Evolutionary conservation across 1,140 invertebrate species (phyloP).

Genomic region (Cydia pomonella): DNA sequence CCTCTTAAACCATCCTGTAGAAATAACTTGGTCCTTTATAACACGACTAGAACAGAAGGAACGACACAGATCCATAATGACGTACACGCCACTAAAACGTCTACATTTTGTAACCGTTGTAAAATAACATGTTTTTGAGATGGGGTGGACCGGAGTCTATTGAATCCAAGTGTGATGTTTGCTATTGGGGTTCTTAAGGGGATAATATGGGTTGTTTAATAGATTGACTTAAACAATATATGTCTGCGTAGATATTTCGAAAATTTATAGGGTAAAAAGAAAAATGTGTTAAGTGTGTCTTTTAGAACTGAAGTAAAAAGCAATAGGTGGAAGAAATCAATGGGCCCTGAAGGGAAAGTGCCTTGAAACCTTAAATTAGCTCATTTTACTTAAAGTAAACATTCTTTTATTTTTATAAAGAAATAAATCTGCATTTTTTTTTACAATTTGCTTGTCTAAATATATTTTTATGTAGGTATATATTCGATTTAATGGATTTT

Average conservation of each 20-base stretch:
- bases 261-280: not conserved
- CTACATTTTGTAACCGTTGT: not conserved
- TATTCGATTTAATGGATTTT: too few species aligned
- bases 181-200: not conserved
- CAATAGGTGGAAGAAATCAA: too few species aligned
- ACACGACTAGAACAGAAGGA: not conserved
- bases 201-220: not conserved
- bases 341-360: too few species aligned
- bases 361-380: too few species aligned
- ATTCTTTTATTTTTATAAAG: too few species aligned
- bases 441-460: too few species aligned
- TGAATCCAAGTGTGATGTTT: constrained; percentile 2
- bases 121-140: not conserved
- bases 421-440: too few species aligned
- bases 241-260: not conserved
- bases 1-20: not conserved
- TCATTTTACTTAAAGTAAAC: too few species aligned
- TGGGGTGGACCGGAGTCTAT: not conserved
- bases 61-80: not conserved
- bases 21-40: not conserved
- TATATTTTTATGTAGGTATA: too few species aligned
- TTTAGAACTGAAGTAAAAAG: too few species aligned
- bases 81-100: not conserved
- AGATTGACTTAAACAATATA: not conserved
- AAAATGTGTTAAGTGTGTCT: too few species aligned